A percentile compares a stretch with the other conserved stretches of the same genome.
phyloP scores from a whole-genome alignment of 2,888 invertebrate species.

The Amphipoea lucens region DNA sequence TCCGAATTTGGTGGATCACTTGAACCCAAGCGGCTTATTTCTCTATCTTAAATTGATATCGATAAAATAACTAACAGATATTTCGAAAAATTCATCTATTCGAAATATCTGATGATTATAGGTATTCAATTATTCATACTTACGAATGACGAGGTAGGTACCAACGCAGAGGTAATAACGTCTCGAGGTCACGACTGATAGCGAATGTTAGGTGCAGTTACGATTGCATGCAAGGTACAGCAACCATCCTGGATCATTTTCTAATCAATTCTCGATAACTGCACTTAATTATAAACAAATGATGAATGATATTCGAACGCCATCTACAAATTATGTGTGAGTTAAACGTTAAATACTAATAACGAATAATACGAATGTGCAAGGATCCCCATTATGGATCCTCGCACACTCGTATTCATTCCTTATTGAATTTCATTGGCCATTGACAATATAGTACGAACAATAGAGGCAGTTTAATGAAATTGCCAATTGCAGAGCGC shows the following conservation, averaged over 20 bases:
- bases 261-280: background rate
- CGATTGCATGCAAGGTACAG: background rate
- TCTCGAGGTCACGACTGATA: background rate
- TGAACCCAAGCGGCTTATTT: conserved; percentile 41
- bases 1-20: conserved; percentile 20
- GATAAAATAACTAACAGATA: conserved; percentile 30
- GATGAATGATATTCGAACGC: background rate
- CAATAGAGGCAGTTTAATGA: background rate
- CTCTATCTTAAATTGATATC: conserved; percentile 26
- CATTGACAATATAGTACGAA: background rate
- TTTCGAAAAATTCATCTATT: background rate
- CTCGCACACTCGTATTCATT: background rate
- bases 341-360: too few relatives aligned
- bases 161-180: background rate
- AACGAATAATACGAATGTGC: background rate
- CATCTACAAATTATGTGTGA: background rate
- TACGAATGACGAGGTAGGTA: background rate
- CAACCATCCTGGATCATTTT: background rate
- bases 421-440: background rate
- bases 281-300: conserved; percentile 5
- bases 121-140: background rate
- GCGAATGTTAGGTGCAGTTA: background rate
- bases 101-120: background rate
- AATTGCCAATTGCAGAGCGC: background rate
- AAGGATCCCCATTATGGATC: background rate